A percentile compares a stretch with the other conserved stretches of the same genome.
Conservation (phyloP, 2,797 vertebrate species). For the Carcharodon carcharias region DNA sequence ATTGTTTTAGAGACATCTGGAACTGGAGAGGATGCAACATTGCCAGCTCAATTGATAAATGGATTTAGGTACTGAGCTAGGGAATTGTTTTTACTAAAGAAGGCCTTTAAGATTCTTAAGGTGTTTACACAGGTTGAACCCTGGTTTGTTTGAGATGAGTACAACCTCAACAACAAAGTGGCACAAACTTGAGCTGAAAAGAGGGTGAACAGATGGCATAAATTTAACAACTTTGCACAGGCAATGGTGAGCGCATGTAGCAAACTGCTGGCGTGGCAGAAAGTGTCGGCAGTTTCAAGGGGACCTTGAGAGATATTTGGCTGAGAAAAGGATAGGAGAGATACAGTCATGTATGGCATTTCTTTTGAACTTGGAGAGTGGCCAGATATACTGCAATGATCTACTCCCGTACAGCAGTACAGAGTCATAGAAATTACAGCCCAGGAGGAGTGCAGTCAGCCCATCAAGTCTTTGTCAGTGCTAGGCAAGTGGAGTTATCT, state of each 20-base stretch:
- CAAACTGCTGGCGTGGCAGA: not conserved
- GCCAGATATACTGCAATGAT: not conserved
- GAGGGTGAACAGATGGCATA: not conserved
- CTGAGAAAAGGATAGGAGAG: not conserved
- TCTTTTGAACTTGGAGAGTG: not conserved
- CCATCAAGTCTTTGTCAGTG: not conserved
- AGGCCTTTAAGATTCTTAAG: not conserved
- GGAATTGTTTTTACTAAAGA: not conserved
- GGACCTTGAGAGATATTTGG: not conserved
- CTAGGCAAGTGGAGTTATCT: not conserved
- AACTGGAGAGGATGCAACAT: not conserved
- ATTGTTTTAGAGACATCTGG: not conserved
- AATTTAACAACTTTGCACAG: not conserved
- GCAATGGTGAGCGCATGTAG: not conserved
- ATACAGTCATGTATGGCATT: not conserved
- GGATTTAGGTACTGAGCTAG: not conserved
- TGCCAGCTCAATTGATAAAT: not conserved
- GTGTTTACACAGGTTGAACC: not conserved
- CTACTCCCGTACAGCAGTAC: not conserved
- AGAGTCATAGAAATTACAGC: not conserved
- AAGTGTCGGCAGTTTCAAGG: not conserved
- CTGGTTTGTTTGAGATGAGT: not conserved
- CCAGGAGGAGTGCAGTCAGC: not conserved
- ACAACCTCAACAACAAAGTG: not conserved
- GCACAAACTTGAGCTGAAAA: not conserved